Base-by-base conservation (phyloP, 30 jellyfish, hydroid and myxozoan species). In the Aurelia sp. region DNA sequence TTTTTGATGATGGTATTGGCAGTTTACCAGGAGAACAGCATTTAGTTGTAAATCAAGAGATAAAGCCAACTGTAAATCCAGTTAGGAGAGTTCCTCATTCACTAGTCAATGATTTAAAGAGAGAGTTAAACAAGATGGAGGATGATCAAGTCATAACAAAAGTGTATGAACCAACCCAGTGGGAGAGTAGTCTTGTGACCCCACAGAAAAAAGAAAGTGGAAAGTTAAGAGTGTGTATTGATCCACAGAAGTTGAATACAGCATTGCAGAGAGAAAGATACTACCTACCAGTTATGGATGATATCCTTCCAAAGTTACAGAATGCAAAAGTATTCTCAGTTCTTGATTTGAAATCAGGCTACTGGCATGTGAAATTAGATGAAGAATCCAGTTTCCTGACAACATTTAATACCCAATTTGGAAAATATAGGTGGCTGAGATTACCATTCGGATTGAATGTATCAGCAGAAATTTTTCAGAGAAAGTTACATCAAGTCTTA, bases 321-420 rank as follows among this genome's bases (percentile, higher is more conserved):
- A 79, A 79, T 63, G 90, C 90, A 64, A 80, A 80, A 64, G 82
- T 80, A 64, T 80, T 80, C 83, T 80, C 91, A 41, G 74, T 64
- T 61, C 82, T 82, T 68, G 92, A 82, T 82, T 68, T 70, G 65
- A 82, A 82, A 70, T 68, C 81, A 63, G 86, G 92, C 60, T 82
- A 35, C 85, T 70, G 81, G 78, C 87, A 82, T 82, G 86, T 82
- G 78, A 69, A 82, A 70, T 70, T 68, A 61, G 82, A 61, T 63
- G 76, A 82, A 58, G 70, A 68, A 70, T 63, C 84, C 78, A 82
- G 92, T 40, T 70, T 41, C 62, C 82, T 82, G 85, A 82, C 92
- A 24, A 82, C 91, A 47, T 81, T 81, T 67, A 60, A 67, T 44
- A 67, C 84, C 41, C 76, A n/a, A 9, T 44, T 60, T 81, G 91